Evolutionary conservation across 2,797 vertebrate genomes (phyloP), one percentile per base, ranked within the genome.

Genomic region (Alauda arvensis): DNA sequence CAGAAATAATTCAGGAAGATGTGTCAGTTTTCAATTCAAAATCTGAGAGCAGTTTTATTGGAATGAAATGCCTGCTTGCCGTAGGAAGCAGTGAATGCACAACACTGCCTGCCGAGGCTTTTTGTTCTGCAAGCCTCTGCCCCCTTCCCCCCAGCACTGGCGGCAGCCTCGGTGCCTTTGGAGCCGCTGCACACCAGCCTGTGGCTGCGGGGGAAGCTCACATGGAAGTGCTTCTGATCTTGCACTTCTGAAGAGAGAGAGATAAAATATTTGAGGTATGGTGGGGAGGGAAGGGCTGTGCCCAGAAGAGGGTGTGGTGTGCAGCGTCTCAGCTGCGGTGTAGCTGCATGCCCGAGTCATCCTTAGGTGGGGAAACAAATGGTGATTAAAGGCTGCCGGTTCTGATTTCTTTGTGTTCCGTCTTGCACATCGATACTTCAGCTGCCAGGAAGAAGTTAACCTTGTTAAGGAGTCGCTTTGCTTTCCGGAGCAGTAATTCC

Each of bases 181-280:
- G 82, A 71, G 78, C 65, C 42, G 2, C 85, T 34, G 66, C 1
- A 0, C 56, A 2, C 3, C 2, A 8, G 78, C 60, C 70, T n/a
- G 65, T 45, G 59, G 66, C 8, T 68, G 57, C 12, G 28, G 83
- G 83, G 83, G 34, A 56, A 34, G 60, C 79, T 31, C 8, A 55
- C 74, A 53, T 91, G 67, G 80, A 85, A 85, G 60, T 49, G 70
- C 69, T 83, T 69, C 69, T 92, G 52, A 16, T 68, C 56, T 71
- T 29, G 84, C 39, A 33, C 53, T 88, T 72, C 43, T 90, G 67
- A 53, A 85, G 56, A 71, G 77, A 71, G 77, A 70, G 63, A 6
- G 8, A 88, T 87, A 72, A 93, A 91, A 34, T 91, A 87, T 87
- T 86, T 81, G 85, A 72, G 83, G 74, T 91, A 87, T 86, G 81